These are phyloP conservation scores for Drosophila triauraria DNA, from an alignment of 1,140 invertebrate species.

Conservation along the genomic window DNA sequence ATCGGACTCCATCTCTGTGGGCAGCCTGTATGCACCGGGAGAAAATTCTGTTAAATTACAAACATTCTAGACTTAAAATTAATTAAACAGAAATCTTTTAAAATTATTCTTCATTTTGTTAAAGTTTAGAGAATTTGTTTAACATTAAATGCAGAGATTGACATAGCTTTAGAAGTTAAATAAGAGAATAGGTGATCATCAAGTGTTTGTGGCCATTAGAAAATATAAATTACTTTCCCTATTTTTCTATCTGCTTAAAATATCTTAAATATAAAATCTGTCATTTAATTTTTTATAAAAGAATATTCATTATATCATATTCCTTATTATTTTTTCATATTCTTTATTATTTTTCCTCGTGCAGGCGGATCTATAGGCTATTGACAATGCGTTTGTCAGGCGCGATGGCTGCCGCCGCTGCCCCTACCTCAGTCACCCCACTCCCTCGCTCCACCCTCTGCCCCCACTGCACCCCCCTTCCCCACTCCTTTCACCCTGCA, in stretches of 20 bases:
- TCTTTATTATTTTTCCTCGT: not conserved
- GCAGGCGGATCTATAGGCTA: constrained; percentile 73
- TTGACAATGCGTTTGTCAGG: constrained; percentile 80
- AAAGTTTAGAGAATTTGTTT: not conserved
- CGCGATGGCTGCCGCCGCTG: constrained; percentile 20
- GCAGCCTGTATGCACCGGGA: not conserved
- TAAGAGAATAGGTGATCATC: not conserved
- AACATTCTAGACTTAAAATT: not conserved
- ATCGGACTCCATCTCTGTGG: constrained; percentile 39
- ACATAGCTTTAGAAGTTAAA: not conserved
- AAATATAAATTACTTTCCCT: not conserved
- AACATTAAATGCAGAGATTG: not conserved
- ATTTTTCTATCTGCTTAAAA: no score
- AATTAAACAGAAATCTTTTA: not conserved
- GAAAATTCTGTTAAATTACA: not conserved
- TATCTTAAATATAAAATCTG: no score
- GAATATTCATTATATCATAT: no score
- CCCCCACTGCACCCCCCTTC: not conserved
- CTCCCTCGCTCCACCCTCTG: constrained; percentile 8
- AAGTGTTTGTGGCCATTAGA: not conserved
- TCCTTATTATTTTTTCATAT: not conserved
- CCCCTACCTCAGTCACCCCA: not conserved
- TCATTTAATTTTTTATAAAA: not conserved
- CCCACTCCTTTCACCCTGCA: not conserved
- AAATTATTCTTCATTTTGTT: no score